Evolutionary conservation across 2,888 invertebrate genomes (phyloP), one percentile per base, ranked within the genome.

Genomic region (Sicus ferrugineus): DNA sequence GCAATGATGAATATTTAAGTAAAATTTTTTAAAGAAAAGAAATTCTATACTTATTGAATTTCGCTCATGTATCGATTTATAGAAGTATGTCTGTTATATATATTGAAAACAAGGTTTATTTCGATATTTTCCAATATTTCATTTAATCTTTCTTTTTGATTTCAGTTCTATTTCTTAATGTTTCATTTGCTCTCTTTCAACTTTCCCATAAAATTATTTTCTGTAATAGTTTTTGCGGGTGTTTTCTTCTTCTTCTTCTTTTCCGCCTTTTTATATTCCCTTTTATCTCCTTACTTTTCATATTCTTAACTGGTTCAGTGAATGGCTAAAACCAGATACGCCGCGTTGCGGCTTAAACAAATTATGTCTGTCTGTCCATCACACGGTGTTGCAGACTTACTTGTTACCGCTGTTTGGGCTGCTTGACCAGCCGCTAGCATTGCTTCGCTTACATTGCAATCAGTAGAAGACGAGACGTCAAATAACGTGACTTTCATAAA

Each of bases 401-500:
- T 46, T 46, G 46, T 9, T 46, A 9, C n/a, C 6, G 38, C 0
- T 34, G 26, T 23, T 7, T 38, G 11, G 11, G 21, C 16, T 21
- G 34, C 6, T 19, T 31, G 58, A 9, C 21, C 19, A n/a, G 7
- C 38, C 7, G 6, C 11, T 42, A 3, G 6, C 31, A 11, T 46
- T 46, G 54, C 52, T 64, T 64, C 30, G 26, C 38, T 54, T 52
- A 31, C 21, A n/a, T 23, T 31, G 34, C 64, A 52, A 52, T 52
- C 31, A 34, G 50, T 31, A 52, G 31, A 50, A 65, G 26, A 6
- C 48, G 16, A 48, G 28, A 30, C n/a, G n/a, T 46, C 63, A 48
- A 28, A 28, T 48, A 30, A 48, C 46, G 30, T 42, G 65, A 65
- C 65, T 65, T 54, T 65, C 65, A 65, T 54, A 30, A 26, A 34